A percentile compares a stretch with the other conserved stretches of the same genome.
Conservation (phyloP, 1,140 invertebrate species). For the Battus philenor region DNA sequence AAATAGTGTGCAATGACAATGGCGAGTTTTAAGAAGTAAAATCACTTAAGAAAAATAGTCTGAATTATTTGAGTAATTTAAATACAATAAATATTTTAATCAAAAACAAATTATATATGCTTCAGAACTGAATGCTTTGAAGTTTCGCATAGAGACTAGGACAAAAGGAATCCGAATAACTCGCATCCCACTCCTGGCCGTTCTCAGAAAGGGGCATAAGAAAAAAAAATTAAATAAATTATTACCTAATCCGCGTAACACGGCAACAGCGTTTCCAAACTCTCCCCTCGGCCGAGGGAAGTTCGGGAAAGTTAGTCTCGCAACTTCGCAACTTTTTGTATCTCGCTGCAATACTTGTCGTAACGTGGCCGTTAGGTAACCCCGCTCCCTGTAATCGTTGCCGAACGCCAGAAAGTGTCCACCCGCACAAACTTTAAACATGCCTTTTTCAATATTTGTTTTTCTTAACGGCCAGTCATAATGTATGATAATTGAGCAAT, state of each 20-base stretch:
- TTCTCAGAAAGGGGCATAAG: constrained; percentile 16
- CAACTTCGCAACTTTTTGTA: constrained; percentile 39
- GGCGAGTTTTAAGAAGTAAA: too few relatives aligned
- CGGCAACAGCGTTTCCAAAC: constrained; percentile 34
- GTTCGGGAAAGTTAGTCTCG: constrained; percentile 23
- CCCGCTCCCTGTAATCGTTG: constrained; percentile 25
- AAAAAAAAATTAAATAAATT: constrained; percentile 41
- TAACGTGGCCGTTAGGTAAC: constrained; percentile 30
- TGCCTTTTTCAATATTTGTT: constrained; percentile 16
- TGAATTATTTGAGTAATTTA: too few relatives aligned
- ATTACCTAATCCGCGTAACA: constrained; percentile 49
- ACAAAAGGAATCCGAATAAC: too few relatives aligned
- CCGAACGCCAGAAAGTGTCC: constrained; percentile 19
- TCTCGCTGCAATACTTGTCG: constrained; percentile 16
- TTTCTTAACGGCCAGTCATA: constrained; percentile 5
- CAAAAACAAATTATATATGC: too few relatives aligned
- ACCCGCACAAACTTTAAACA: constrained; percentile 1
- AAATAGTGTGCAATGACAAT: too few relatives aligned
- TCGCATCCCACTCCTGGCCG: not conserved
- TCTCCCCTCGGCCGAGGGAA: constrained; percentile 26
- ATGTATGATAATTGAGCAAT: constrained; percentile 27
- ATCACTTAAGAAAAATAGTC: too few relatives aligned
- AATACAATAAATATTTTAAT: too few relatives aligned
- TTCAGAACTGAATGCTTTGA: too few relatives aligned
- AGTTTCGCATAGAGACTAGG: too few relatives aligned